Evolutionary conservation across 2,113 vertebrate species (phyloP), one percentile per base, ranked within the genome.

Genomic region (Rhizomys pruinosus): DNA sequence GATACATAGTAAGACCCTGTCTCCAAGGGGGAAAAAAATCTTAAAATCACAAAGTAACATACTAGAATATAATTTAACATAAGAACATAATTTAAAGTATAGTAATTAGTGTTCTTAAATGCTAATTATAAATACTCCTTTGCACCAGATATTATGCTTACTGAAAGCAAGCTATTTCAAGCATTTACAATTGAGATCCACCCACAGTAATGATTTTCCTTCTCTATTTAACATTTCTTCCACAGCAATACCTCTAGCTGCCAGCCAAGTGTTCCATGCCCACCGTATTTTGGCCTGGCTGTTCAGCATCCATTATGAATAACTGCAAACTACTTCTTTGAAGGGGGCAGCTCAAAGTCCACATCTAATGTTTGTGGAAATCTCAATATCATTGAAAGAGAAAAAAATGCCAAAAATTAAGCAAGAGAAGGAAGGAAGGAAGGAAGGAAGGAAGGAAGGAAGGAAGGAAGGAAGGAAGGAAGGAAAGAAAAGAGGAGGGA

Each of bases 161-260:
- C 66, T 87, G 16, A 87, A 77, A 87, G 55, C 63, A 81, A 87
- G 23, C 89, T 94, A 59, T 81, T 89, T 90, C 80, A 91, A 73
- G 16, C 12, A 81, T 87, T 88, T 84, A 76, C 29, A 71, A 15
- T n/a, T 74, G 73, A 32, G 74, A 94, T 47, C 20, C n/a, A 68
- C 72, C 44, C 37, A 79, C 25, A 66, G 66, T 3, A 39, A 71
- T 47, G 25, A 42, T 47, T 72, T 47, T 87, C 91, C 37, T 42
- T 76, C 52, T 77, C 59, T 29, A 5, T 37, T 37, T 71, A 61
- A 2, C 12, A 23, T 73, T 42, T 92, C 84, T 68, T 8, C 64
- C 71, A 55, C 52, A 22, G 34, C 34, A 37, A 15, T 8, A 59
- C 34, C 44, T 66, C 77, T 73, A 52, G 87, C 42, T 90, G 73